Evolutionary conservation across 1,140 invertebrate species (phyloP).

Genomic region (Drosophila dunni): DNA sequence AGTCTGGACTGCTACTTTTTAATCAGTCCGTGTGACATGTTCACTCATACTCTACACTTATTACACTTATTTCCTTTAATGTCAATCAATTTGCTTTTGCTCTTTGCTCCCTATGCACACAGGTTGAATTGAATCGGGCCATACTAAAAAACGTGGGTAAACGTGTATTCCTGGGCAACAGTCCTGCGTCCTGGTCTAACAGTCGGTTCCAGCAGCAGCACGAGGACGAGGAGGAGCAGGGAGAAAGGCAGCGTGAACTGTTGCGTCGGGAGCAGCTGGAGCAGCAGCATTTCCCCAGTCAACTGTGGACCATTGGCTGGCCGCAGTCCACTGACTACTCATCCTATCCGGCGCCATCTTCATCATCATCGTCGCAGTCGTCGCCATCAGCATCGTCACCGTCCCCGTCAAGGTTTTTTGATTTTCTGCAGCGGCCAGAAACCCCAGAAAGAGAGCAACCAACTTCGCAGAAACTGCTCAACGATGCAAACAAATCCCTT

Average conservation of each 20-base stretch:
- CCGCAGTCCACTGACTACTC: conserved; percentile 33
- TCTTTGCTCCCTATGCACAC: conserved; percentile 26
- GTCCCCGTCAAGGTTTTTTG: conserved; percentile 56
- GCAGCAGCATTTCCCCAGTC: conserved; percentile 71
- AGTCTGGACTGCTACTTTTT: conserved; percentile 3
- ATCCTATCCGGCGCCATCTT: conserved; percentile 21
- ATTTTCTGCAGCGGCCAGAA: conserved; percentile 60
- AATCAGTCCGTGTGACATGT: neutral
- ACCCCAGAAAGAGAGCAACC: conserved; percentile 30
- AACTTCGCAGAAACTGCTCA: conserved; percentile 48
- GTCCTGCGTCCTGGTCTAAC: conserved; percentile 30
- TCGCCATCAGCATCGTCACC: conserved; percentile 23
- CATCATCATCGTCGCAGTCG: conserved; percentile 3
- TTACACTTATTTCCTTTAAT: conserved; percentile 52
- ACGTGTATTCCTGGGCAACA: conserved; percentile 77
- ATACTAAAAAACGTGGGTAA: conserved; percentile 87
- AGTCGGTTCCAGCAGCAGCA: conserved; percentile 44
- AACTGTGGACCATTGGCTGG: conserved; percentile 63
- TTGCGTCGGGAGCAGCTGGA: conserved; percentile 50
- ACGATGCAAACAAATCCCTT: conserved; percentile 68
- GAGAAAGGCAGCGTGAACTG: conserved; percentile 41
- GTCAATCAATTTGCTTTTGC: conserved; percentile 52
- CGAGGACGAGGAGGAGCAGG: conserved; percentile 41
- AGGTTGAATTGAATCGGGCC: conserved; percentile 86
- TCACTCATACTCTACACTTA: neutral